Evolutionary conservation across 2,113 vertebrate genomes (phyloP), one percentile per base, ranked within the genome.

Genomic region (Empidonax traillii): DNA sequence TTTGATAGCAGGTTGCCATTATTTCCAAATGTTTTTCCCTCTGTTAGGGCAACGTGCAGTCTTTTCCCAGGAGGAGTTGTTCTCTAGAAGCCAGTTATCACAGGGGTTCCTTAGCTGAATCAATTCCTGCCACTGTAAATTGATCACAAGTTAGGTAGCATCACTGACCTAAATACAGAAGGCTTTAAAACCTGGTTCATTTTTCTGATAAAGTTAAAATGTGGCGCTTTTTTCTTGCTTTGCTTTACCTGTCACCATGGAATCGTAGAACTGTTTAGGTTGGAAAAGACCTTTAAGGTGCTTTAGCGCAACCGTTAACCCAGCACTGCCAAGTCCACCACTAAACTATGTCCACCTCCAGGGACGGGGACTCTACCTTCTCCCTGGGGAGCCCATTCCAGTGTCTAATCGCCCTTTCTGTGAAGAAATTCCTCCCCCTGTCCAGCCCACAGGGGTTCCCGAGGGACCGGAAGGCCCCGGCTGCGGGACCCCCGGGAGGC

Each of bases 401-500:
- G 1, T 8, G 49, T 24, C 12, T 4, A 4, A 4, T 2, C 15
- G 2, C 47, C 4, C n/a, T 2, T 72, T 9, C 58, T 4, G 3
- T 2, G 30, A 1, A 14, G n/a, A 6, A 28, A 30, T 24, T 15
- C 46, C 55, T 17, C 18, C 22, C 0, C 3, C 0, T 8, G 18
- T 14, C 33, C 49, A 12, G 5, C 46, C 37, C 3, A 0, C 6
- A 9, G 6, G 4, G 8, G 14, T 1, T 30, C 37, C 28, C 14
- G 2, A 5, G 1, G 1, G 27, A 2, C 9, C 35, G 27, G 6
- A 2, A 5, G 4, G 4, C 3, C 30, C 3, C 35, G 14, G 16
- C 14, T 16, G 35, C 49, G 13, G 49, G 13, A 51, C 24, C 49
- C 24, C 23, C 47, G 47, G 23, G 47, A 12, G 23, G 12, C 24